These are phyloP conservation scores for Cotesia glomerata DNA, from an alignment of 1,140 invertebrate species.

Conservation along the genomic window DNA sequence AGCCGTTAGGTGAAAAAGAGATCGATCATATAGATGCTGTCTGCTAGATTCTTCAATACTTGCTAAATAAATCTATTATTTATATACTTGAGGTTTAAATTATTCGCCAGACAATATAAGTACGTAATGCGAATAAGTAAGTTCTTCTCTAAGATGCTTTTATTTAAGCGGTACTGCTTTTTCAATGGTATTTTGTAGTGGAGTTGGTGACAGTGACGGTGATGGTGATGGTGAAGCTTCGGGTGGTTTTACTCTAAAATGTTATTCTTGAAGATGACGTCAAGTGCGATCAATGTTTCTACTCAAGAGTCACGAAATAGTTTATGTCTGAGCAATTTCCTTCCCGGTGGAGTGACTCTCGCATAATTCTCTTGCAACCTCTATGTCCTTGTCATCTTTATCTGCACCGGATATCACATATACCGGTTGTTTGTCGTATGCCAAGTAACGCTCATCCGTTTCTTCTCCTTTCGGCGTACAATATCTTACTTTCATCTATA, in stretches of 20 bases:
- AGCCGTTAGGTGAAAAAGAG: too few species aligned
- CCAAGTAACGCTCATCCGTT: conserved; percentile 54
- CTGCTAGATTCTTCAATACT: too few species aligned
- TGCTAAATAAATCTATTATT: too few species aligned
- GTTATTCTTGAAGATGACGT: conserved; percentile 6
- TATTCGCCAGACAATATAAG: too few species aligned
- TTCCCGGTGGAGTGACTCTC: neutral
- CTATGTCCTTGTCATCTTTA: conserved; percentile 49
- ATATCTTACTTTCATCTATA: conserved; percentile 55
- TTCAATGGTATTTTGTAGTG: too few species aligned
- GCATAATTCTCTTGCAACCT: conserved; percentile 9
- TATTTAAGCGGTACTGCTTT: too few species aligned
- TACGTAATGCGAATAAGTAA: too few species aligned
- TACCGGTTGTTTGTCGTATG: conserved; percentile 55
- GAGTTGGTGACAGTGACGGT: too few species aligned
- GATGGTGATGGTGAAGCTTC: neutral
- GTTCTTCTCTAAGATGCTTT: too few species aligned
- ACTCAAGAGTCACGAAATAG: neutral
- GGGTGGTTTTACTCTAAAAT: too few species aligned
- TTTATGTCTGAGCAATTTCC: conserved; percentile 22
- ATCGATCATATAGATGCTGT: too few species aligned
- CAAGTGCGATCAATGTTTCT: conserved; percentile 5
- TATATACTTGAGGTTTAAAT: too few species aligned
- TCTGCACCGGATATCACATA: conserved; percentile 59
- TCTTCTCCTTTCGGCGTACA: conserved; percentile 40